Evolutionary conservation across 2,113 vertebrate genomes (phyloP).

Genomic region (Gasterosteus aculeatus): DNA sequence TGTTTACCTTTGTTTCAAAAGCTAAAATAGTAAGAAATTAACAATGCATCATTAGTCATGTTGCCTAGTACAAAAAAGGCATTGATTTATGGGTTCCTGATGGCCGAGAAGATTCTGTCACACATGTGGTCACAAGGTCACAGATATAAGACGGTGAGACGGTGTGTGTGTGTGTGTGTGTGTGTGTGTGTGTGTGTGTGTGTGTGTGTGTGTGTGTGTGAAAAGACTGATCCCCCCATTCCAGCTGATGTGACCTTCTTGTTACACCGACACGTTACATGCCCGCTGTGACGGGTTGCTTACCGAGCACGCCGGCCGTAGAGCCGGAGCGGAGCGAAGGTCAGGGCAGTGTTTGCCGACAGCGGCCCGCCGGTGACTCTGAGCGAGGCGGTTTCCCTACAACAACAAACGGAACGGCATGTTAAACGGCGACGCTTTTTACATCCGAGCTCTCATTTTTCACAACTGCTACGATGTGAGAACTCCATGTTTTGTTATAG

Average conservation of each 20-base stretch:
- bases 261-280: slow-evolving; percentile 49
- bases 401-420: slow-evolving; percentile 25
- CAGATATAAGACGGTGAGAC: neutral
- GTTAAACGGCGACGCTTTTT: neutral
- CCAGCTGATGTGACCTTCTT: slow-evolving; percentile 51
- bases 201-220: neutral
- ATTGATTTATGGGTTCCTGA: neutral
- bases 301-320: slow-evolving; percentile 11
- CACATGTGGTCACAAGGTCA: slow-evolving; percentile 30
- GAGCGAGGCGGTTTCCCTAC: slow-evolving; percentile 17
- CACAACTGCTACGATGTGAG: neutral
- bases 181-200: no score
- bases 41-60: neutral
- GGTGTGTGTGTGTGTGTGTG: neutral
- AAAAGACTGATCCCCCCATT: slow-evolving; percentile 9
- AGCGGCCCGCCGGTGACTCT: slow-evolving; percentile 10
- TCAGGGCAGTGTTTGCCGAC: slow-evolving; percentile 36
- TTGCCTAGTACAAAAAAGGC: neutral
- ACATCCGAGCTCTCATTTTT: neutral
- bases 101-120: slow-evolving; percentile 8
- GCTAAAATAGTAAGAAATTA: neutral
- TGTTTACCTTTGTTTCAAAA: no score
- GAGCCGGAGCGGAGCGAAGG: slow-evolving; percentile 47
- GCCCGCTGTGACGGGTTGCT: slow-evolving; percentile 47
- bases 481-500: neutral